Percentiles rank a stretch among this genome's conserved stretches.
phyloP scores from a whole-genome alignment of 2,797 vertebrate genomes.

The Trachops cirrhosus region DNA sequence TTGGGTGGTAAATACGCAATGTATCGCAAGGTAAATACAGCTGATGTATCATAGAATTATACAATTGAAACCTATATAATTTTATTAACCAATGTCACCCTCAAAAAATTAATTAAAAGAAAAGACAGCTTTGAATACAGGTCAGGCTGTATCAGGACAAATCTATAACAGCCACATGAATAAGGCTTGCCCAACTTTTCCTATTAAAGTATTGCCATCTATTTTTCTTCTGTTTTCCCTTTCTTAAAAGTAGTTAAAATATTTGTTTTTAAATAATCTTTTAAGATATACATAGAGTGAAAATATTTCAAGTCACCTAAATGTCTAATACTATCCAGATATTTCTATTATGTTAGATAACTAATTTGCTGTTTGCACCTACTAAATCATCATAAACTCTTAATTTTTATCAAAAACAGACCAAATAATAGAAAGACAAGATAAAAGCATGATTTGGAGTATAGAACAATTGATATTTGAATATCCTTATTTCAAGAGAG shows the following conservation, averaged over 20 bases:
- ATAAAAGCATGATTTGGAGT: constrained; percentile 1
- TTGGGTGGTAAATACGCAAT: background rate
- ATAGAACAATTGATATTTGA: constrained; percentile 54
- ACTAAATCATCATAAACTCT: constrained; percentile 27
- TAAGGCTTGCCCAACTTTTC: background rate
- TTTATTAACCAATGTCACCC: background rate
- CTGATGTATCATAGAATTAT: background rate
- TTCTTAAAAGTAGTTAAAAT: constrained; percentile 2
- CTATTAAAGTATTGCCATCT: background rate
- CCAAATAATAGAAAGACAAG: constrained; percentile 32
- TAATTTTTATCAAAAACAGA: constrained; percentile 46
- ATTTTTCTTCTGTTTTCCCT: background rate
- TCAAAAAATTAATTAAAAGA: background rate
- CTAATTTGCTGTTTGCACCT: background rate
- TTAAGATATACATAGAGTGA: background rate
- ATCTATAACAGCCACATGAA: background rate
- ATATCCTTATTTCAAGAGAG: constrained; percentile 57
- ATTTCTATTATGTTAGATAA: constrained; percentile 7
- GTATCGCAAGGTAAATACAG: too few relatives aligned
- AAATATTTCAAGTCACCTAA: constrained; percentile 21
- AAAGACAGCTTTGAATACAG: background rate
- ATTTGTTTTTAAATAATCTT: constrained; percentile 26
- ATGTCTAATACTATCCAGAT: background rate
- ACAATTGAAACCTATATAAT: background rate
- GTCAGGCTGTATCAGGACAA: background rate